Conservation (phyloP, 2,888 invertebrate species). For the Odiellus spinosus region DNA sequence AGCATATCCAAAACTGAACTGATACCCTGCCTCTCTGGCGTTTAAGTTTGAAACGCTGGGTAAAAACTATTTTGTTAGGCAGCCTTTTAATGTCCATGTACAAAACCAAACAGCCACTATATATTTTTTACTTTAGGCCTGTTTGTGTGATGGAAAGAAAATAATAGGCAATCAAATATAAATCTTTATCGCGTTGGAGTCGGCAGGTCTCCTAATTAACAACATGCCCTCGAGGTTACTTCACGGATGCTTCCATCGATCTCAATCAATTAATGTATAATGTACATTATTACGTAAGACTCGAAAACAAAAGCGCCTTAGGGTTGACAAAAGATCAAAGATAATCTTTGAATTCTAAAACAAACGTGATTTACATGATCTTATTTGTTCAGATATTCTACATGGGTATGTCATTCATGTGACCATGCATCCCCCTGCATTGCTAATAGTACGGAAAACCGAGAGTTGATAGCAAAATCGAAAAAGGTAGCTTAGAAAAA, state of each 20-base stretch:
- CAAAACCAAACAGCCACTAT: not conserved
- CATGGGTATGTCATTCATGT: not conserved
- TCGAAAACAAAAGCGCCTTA: too few species aligned
- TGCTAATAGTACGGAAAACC: not conserved
- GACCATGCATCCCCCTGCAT: not conserved
- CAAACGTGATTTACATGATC: too few species aligned
- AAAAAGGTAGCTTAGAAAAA: not conserved
- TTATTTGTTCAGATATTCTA: not conserved
- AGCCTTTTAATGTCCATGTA: not conserved
- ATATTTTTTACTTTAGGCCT: not conserved
- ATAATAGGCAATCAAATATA: not conserved
- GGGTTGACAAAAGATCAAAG: too few species aligned
- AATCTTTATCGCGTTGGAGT: not conserved
- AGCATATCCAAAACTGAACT: too few species aligned
- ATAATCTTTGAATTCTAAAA: too few species aligned
- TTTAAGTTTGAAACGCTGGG: not conserved
- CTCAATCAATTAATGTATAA: not conserved
- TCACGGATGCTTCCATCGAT: slow-evolving; percentile 1
- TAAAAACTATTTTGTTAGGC: not conserved
- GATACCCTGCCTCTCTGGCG: too few species aligned
- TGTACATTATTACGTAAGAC: not conserved
- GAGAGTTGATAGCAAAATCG: not conserved
- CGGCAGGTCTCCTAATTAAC: not conserved
- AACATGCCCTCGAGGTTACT: not conserved
- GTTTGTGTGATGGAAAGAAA: too few species aligned